Percentiles rank a stretch among this genome's conserved stretches.
These are phyloP conservation scores for Leucophenga varia DNA, from an alignment of 1,140 invertebrate species.

Conservation along the genomic window DNA sequence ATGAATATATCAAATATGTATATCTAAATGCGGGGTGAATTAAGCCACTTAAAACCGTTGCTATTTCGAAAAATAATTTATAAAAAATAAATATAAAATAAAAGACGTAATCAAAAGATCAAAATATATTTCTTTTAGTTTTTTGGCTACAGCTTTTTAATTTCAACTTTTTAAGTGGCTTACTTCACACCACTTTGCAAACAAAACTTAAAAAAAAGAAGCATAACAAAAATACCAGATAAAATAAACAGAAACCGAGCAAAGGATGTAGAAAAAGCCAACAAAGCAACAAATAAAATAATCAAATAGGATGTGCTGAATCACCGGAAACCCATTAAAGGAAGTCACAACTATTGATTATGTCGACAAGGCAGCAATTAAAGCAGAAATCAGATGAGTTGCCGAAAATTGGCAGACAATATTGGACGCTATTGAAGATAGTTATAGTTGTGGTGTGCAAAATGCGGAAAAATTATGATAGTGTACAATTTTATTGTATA, in stretches of 20 bases:
- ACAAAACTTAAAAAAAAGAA: constrained; percentile 11
- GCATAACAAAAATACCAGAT: constrained; percentile 18
- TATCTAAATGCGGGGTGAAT: too few species aligned
- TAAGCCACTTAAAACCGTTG: too few species aligned
- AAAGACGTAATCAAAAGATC: too few species aligned
- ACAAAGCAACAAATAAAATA: too few species aligned
- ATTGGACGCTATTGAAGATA: constrained; percentile 14
- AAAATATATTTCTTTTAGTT: too few species aligned
- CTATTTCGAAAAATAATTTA: too few species aligned
- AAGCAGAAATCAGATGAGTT: not conserved
- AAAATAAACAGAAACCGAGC: constrained; percentile 1
- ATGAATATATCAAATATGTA: too few species aligned
- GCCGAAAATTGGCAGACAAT: not conserved
- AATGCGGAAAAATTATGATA: constrained; percentile 38
- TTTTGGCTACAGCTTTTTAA: too few species aligned
- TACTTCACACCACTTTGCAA: constrained; percentile 15
- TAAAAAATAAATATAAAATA: too few species aligned
- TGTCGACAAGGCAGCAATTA: constrained; percentile 18
- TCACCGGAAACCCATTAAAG: constrained; percentile 47
- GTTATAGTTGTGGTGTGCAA: constrained; percentile 26
- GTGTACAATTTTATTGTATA: constrained; percentile 16
- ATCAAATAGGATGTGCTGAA: constrained; percentile 33
- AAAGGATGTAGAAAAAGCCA: constrained; percentile 6
- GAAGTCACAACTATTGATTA: constrained; percentile 48
- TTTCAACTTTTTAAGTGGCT: constrained; percentile 1